Evolutionary conservation across 2,797 vertebrate species (phyloP).

Genomic region (Sebastes nivosus): DNA sequence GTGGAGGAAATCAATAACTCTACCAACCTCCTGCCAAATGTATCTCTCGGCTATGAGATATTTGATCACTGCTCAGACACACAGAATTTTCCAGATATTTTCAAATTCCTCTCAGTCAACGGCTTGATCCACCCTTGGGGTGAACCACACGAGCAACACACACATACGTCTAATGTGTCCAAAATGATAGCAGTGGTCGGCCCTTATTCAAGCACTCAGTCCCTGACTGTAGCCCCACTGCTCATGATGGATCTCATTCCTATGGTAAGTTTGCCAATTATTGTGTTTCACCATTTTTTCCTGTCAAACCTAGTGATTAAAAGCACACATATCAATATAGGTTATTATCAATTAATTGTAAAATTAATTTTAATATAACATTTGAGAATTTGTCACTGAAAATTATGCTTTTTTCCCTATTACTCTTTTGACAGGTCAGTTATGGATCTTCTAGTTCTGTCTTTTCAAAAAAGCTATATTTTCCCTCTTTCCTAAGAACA

Average conservation of each 20-base stretch:
- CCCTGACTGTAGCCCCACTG: slow-evolving; percentile 60
- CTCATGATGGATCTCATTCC: slow-evolving; percentile 70
- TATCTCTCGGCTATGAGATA: slow-evolving; percentile 86
- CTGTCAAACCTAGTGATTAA: not conserved
- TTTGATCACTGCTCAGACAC: slow-evolving; percentile 82
- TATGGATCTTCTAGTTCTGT: slow-evolving; percentile 71
- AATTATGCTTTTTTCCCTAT: not conserved
- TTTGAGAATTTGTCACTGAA: not conserved
- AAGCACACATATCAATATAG: not conserved
- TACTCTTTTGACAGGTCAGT: slow-evolving; percentile 69
- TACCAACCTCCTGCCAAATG: slow-evolving; percentile 78
- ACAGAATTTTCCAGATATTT: slow-evolving; percentile 59
- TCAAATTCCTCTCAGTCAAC: slow-evolving; percentile 67
- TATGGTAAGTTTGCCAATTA: slow-evolving; percentile 58
- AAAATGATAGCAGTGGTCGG: slow-evolving; percentile 73
- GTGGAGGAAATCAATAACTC: slow-evolving; percentile 86
- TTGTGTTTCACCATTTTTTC: not conserved
- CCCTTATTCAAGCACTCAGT: slow-evolving; percentile 53
- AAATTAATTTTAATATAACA: not conserved
- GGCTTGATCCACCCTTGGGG: slow-evolving; percentile 33
- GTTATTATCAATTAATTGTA: not conserved
- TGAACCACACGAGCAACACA: no score
- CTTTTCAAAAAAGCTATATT: slow-evolving; percentile 66
- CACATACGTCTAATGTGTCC: slow-evolving; percentile 13
- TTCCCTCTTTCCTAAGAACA: slow-evolving; percentile 86